A percentile compares a stretch with the other conserved stretches of the same genome.
Conservation (phyloP, 1,140 invertebrate genomes). For the Nephotettix cincticeps region DNA sequence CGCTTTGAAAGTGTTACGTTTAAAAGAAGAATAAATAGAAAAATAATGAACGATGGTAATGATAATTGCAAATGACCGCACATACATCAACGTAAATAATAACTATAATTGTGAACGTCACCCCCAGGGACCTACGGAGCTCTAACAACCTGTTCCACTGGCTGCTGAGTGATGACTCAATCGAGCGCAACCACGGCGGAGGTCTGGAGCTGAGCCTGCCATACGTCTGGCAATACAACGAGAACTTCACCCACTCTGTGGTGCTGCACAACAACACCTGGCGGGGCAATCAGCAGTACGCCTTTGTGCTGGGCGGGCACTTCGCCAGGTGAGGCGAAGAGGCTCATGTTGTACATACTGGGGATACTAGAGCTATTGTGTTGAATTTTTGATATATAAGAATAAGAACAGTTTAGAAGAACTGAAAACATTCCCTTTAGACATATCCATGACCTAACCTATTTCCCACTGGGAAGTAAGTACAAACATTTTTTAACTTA, state of each 20-base stretch:
- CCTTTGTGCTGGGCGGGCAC: constrained; percentile 84
- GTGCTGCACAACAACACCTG: constrained; percentile 86
- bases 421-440: no score
- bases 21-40: background rate
- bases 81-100: no score
- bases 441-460: no score
- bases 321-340: constrained; percentile 66
- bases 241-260: constrained; percentile 90
- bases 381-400: no score
- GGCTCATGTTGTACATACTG: no score
- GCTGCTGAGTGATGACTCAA: constrained; percentile 81
- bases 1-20: no score
- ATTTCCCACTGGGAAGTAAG: no score
- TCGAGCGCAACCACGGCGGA: constrained; percentile 79
- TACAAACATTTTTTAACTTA: no score
- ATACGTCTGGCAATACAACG: constrained; percentile 93
- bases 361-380: no score
- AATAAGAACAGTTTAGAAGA: no score
- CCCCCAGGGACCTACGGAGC: constrained; percentile 75
- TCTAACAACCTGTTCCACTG: constrained; percentile 96
- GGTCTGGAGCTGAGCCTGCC: constrained; percentile 85
- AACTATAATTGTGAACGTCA: constrained; percentile 7
- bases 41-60: background rate
- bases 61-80: background rate
- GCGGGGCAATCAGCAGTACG: constrained; percentile 82